phyloP scores from a whole-genome alignment of 2,113 vertebrate genomes.

The Suricata suricatta region DNA sequence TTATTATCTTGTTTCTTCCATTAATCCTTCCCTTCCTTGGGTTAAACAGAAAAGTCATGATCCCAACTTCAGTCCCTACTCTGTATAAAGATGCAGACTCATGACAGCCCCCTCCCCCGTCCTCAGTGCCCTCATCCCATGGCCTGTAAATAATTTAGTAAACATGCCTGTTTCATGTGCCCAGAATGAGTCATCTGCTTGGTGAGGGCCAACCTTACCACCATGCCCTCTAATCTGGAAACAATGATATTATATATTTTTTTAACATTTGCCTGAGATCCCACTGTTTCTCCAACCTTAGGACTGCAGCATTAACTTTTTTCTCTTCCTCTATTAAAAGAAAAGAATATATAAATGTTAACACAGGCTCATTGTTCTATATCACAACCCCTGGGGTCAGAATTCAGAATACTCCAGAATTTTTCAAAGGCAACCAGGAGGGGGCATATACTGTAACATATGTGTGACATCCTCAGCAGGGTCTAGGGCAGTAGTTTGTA shows the following conservation, averaged over 20 bases:
- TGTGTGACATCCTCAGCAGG: background rate
- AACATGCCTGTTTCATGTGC: background rate
- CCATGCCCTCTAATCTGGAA: background rate
- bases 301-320: background rate
- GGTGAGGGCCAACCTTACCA: background rate
- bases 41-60: background rate
- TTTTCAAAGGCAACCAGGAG: background rate
- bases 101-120: no score
- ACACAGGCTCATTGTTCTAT: background rate
- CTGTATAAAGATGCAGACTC: background rate
- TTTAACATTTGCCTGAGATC: background rate
- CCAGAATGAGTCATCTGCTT: background rate
- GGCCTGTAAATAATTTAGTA: background rate
- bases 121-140: background rate
- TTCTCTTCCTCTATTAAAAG: background rate
- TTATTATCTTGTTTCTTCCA: background rate
- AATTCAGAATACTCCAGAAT: background rate
- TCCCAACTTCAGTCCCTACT: background rate
- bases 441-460: background rate
- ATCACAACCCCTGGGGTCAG: background rate
- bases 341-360: background rate
- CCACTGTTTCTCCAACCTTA: background rate
- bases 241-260: background rate
- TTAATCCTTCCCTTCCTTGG: background rate
- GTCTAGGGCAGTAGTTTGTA: background rate